Conservation (phyloP, 2,113 vertebrate species). For the Onychorhynchus coronatus region DNA sequence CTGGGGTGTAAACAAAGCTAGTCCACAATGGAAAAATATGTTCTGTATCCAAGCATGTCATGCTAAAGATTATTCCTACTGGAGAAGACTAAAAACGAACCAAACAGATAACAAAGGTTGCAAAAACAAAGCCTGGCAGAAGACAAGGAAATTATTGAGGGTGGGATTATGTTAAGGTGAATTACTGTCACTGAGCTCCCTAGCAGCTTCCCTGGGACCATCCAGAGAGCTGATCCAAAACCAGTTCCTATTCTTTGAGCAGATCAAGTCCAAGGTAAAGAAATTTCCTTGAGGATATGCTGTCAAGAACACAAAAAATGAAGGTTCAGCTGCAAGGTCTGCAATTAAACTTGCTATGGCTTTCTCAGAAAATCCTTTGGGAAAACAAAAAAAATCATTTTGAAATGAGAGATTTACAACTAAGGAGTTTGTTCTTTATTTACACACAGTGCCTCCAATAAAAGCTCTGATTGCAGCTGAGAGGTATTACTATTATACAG, state of each 20-base stretch:
- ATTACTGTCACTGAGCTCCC: neutral
- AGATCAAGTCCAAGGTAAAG: neutral
- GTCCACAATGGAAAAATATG: neutral
- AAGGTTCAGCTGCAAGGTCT: neutral
- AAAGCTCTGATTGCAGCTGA: neutral
- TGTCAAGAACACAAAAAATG: neutral
- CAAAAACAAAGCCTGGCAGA: neutral
- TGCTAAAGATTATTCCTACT: neutral
- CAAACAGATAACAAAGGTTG: neutral
- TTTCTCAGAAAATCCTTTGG: neutral
- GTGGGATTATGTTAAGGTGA: neutral
- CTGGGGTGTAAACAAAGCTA: neutral
- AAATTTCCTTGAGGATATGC: neutral
- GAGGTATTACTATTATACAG: neutral
- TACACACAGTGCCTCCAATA: neutral
- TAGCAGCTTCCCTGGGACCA: neutral
- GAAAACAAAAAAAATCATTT: neutral
- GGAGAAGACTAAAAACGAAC: neutral
- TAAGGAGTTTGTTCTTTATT: neutral
- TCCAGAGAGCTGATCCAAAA: neutral
- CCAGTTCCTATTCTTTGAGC: neutral
- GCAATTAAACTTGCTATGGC: neutral
- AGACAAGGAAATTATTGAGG: neutral
- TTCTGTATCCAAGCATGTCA: neutral
- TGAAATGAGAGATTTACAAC: neutral